Conservation (phyloP, 2,888 invertebrate species). For the Neocrepidodera transversa region DNA sequence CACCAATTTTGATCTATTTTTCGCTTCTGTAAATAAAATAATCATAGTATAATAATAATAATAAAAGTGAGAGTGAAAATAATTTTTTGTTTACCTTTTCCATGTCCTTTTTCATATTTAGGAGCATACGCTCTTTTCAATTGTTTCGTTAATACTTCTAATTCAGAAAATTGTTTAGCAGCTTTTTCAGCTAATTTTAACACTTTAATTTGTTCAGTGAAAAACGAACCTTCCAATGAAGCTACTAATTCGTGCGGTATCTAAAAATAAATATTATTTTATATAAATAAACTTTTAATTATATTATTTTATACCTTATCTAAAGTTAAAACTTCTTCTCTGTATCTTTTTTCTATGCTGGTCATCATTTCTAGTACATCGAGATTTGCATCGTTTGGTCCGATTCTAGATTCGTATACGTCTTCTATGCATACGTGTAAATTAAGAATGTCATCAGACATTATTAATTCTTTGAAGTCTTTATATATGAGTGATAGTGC, state of each 20-base stretch:
- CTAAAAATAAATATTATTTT: conserved; percentile 27
- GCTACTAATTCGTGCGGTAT: conserved; percentile 65
- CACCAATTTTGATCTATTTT: conserved; percentile 52
- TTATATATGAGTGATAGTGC: conserved; percentile 66
- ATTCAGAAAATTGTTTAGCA: conserved; percentile 64
- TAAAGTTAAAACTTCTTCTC: conserved; percentile 60
- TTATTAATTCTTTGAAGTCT: conserved; percentile 65
- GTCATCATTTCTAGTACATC: conserved; percentile 66
- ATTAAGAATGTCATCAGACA: conserved; percentile 65
- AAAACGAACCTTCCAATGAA: conserved; percentile 62
- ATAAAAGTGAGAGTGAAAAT: too few species aligned
- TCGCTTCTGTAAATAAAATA: conserved; percentile 45
- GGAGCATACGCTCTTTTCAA: conserved; percentile 61
- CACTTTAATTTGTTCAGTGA: conserved; percentile 62
- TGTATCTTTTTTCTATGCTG: conserved; percentile 66
- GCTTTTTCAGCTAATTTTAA: conserved; percentile 66
- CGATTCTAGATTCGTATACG: conserved; percentile 67
- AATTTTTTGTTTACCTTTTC: conserved; percentile 35
- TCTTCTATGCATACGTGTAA: conserved; percentile 69
- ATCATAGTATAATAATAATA: too few species aligned
- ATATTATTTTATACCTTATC: conserved; percentile 62
- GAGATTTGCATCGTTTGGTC: conserved; percentile 66
- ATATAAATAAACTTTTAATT: too few species aligned
- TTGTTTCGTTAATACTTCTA: conserved; percentile 61
- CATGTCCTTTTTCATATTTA: conserved; percentile 43